phyloP scores from a whole-genome alignment of 2,888 invertebrate genomes.

The Spodoptera picta region DNA sequence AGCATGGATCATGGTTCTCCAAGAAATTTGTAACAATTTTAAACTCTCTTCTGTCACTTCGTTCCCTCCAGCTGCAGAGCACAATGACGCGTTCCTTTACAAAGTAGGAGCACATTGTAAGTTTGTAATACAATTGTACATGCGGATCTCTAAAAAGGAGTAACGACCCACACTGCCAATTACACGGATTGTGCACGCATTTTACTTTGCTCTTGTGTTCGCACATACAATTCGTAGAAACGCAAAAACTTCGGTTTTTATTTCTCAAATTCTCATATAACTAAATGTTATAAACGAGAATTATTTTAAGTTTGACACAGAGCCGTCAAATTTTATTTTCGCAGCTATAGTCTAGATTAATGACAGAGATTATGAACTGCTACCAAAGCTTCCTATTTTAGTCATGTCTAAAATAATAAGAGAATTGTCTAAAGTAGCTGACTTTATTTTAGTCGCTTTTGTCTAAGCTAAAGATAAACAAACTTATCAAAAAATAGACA shows the following conservation, averaged over 20 bases:
- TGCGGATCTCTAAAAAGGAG: constrained; percentile 53
- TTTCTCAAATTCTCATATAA: constrained; percentile 21
- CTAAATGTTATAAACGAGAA: constrained; percentile 18
- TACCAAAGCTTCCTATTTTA: neutral
- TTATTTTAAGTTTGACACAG: constrained; percentile 1
- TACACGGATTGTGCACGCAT: constrained; percentile 56
- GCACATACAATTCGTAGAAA: constrained; percentile 51
- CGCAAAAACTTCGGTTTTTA: constrained; percentile 41
- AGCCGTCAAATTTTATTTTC: neutral
- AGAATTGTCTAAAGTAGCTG: too few relatives aligned
- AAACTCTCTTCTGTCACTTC: neutral
- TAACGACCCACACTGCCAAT: constrained; percentile 63
- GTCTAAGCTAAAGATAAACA: too few relatives aligned
- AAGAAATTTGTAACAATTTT: too few relatives aligned
- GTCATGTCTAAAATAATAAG: neutral
- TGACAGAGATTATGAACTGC: neutral
- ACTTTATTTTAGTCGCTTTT: too few relatives aligned
- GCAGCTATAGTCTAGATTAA: neutral
- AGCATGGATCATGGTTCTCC: too few relatives aligned
- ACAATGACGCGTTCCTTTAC: constrained; percentile 33
- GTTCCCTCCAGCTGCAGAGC: constrained; percentile 4
- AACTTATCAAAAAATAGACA: too few relatives aligned
- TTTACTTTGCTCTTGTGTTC: constrained; percentile 47
- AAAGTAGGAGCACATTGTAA: constrained; percentile 25
- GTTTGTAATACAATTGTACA: constrained; percentile 10